These are phyloP conservation scores for Apis cerana DNA, from an alignment of 1,140 invertebrate genomes.

Conservation along the genomic window DNA sequence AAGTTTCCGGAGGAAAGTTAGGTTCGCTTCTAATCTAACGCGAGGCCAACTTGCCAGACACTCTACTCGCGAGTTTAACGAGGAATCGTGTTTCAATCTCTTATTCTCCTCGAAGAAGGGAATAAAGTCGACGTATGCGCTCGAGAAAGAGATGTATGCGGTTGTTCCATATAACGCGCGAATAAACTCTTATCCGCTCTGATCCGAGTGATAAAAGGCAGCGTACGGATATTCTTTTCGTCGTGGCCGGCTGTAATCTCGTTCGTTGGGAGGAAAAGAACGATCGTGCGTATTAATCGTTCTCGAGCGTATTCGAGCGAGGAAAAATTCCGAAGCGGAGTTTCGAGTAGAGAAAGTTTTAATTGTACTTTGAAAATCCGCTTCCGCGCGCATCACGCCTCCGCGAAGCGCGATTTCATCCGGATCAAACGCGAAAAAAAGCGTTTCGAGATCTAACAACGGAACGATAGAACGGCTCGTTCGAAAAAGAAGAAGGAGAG, in stretches of 20 bases:
- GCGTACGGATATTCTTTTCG: no score
- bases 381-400: not conserved
- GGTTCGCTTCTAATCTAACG: conserved; percentile 2
- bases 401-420: not conserved
- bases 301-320: not conserved
- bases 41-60: not conserved
- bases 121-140: no score
- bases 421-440: not conserved
- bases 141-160: no score
- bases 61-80: not conserved
- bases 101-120: no score
- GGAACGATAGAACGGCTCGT: no score
- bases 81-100: no score
- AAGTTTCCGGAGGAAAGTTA: conserved; percentile 38
- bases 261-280: no score
- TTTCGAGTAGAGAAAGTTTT: conserved; percentile 20
- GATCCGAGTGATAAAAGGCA: no score
- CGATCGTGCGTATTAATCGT: not conserved
- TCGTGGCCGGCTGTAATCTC: no score
- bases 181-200: no score
- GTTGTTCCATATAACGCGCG: no score
- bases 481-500: no score
- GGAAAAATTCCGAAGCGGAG: not conserved
- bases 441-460: not conserved
- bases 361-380: conserved; percentile 22